Conservation (phyloP, 2,888 invertebrate genomes). For the Abrostola triplasia region DNA sequence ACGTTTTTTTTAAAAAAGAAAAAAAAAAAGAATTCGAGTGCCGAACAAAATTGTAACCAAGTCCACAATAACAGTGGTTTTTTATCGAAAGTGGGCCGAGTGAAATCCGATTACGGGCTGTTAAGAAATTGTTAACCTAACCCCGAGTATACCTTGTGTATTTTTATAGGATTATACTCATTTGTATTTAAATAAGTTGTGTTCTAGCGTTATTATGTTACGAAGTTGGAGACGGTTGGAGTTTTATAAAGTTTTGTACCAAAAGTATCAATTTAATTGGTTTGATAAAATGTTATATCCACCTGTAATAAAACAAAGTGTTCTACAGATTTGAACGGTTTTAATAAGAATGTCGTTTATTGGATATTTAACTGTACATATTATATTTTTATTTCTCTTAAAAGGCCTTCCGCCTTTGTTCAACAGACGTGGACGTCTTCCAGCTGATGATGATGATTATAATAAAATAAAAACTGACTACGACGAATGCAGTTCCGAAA, state of each 20-base stretch:
- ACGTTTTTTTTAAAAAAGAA: too few relatives aligned
- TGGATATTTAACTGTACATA: too few relatives aligned
- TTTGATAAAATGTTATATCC: background rate
- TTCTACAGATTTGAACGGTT: background rate
- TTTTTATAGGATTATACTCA: slow-evolving; percentile 29
- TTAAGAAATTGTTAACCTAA: slow-evolving; percentile 56
- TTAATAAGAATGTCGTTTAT: background rate
- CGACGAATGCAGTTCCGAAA: too few relatives aligned
- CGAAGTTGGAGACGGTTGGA: slow-evolving; percentile 23
- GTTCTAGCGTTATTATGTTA: slow-evolving; percentile 19
- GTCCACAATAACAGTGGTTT: slow-evolving; percentile 50
- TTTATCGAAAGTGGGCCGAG: slow-evolving; percentile 50
- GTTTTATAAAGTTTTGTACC: slow-evolving; percentile 16
- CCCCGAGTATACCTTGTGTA: slow-evolving; percentile 1
- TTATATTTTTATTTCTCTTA: too few relatives aligned
- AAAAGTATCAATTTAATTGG: slow-evolving; percentile 18
- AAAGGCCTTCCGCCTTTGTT: too few relatives aligned
- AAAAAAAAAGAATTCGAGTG: too few relatives aligned
- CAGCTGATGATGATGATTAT: too few relatives aligned
- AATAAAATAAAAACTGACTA: too few relatives aligned
- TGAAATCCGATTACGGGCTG: slow-evolving; percentile 68
- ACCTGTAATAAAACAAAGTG: background rate
- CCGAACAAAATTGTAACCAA: slow-evolving; percentile 41
- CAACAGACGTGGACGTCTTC: too few relatives aligned
- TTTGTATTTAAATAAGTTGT: slow-evolving; percentile 43